phyloP scores from a whole-genome alignment of 2,113 vertebrate genomes.

The Daboia siamensis region DNA sequence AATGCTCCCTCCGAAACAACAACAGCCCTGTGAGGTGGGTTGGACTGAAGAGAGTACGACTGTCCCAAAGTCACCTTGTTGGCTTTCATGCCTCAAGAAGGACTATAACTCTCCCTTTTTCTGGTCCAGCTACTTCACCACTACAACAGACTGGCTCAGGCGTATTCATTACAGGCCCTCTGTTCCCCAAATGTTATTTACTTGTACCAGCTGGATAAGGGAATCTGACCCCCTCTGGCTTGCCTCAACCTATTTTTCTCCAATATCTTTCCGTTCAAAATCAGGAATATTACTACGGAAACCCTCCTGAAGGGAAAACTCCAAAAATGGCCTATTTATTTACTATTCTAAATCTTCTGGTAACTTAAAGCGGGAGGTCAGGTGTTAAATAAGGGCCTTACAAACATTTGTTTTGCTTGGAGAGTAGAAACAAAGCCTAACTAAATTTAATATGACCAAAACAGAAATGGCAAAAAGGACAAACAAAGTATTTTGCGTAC shows the following conservation, averaged over 20 bases:
- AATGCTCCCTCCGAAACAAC: neutral
- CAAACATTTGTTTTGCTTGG: slow-evolving; percentile 21
- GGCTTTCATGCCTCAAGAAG: neutral
- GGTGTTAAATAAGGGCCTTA: neutral
- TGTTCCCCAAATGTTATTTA: neutral
- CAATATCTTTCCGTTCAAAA: neutral
- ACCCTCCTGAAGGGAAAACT: neutral
- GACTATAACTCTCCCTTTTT: neutral
- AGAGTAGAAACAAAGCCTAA: neutral
- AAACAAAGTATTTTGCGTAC: neutral
- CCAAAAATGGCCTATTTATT: neutral
- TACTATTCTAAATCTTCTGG: neutral
- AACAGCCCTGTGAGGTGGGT: neutral
- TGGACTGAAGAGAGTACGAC: neutral
- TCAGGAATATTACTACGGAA: slow-evolving; percentile 7
- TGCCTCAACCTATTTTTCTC: neutral
- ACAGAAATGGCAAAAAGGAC: neutral
- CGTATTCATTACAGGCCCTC: neutral
- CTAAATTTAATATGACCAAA: slow-evolving; percentile 9
- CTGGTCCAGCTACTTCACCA: neutral
- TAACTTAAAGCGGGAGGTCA: slow-evolving; percentile 5
- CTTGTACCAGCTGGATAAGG: neutral
- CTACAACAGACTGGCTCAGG: neutral
- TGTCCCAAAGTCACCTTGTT: neutral
- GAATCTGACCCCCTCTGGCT: neutral